Base-by-base conservation (phyloP, 1,140 invertebrate species). In the Oryctes rhinoceros region DNA sequence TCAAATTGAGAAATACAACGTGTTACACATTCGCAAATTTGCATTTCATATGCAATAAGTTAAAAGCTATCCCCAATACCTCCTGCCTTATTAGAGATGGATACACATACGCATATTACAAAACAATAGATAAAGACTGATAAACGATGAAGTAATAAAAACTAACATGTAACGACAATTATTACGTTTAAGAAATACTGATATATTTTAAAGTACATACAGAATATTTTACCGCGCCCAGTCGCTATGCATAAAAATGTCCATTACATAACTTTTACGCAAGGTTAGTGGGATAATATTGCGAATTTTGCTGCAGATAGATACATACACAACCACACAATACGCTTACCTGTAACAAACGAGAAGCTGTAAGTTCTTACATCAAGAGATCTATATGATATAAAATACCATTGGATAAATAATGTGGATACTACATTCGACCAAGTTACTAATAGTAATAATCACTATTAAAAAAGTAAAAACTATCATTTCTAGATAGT, bases 171-270 rank as follows among this genome's bases (percentile, higher is more conserved):
- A 71, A 71, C 24, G 24, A 24, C 65, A 71, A 71, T 71, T 71
- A 35, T 18, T 71, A 71, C 20, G 24, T 71, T 71, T 35, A 35
- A 71, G 24, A 71, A 71, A 71, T 71, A 15, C 24, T 37, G 65
- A 71, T 71, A 71, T 10, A 37, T 10, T 71, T 71, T 71, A 71
- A 71, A 71, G 35, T 37, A 71, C 53, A 71, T 24, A 24, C 65
- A 7, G 65, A 71, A 71, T 71, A 71, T 71, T 71, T 71, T 71
- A 71, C 65, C 65, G 65, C 65, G 35, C 65, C 65, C 65, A 71
- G 65, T 30, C 24, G 11, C 24, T 67, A 24, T 71, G 24, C 65
- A 71, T 71, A 71, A 71, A 71, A 71, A 71, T 71, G 11, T 71
- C 20, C 10, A 71, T 71, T 71, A 71, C 65, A 71, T 71, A 71